A percentile compares a stretch with the other conserved stretches of the same genome.
Evolutionary conservation across 1,140 invertebrate genomes (phyloP).

Genomic region (Grapholita molesta): DNA sequence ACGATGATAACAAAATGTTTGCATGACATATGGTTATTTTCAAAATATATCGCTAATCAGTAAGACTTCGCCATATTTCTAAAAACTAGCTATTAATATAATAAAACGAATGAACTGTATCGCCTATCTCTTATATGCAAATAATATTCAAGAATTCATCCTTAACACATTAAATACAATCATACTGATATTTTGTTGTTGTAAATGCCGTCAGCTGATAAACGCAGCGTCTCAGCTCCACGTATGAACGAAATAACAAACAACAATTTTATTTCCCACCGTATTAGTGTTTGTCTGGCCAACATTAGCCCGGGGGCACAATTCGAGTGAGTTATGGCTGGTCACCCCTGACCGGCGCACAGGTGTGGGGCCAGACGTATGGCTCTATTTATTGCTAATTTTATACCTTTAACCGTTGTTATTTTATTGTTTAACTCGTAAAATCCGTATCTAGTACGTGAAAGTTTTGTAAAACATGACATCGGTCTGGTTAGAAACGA

Average conservation of each 20-base stretch:
- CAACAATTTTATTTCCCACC: constrained; percentile 37
- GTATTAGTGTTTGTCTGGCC: constrained; percentile 44
- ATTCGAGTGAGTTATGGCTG: constrained; percentile 63
- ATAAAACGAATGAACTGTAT: too few species aligned
- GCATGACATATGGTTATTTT: too few species aligned
- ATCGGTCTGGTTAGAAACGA: background rate
- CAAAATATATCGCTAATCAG: too few species aligned
- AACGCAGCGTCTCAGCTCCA: background rate
- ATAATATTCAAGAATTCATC: too few species aligned
- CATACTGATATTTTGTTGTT: background rate
- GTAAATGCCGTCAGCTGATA: background rate
- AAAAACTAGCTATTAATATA: too few species aligned
- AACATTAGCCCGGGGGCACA: constrained; percentile 47
- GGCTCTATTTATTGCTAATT: constrained; percentile 68
- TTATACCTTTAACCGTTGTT: constrained; percentile 32
- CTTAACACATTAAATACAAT: background rate
- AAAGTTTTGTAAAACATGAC: background rate
- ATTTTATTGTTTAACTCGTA: constrained; percentile 30
- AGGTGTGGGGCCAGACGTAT: constrained; percentile 51
- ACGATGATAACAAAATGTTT: background rate
- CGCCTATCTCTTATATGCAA: too few species aligned
- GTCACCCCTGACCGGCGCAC: constrained; percentile 52
- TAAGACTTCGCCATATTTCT: too few species aligned
- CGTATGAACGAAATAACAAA: constrained; percentile 14
- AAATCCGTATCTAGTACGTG: constrained; percentile 4